A percentile compares a stretch with the other conserved stretches of the same genome.
Conservation (phyloP, 2,113 vertebrate genomes). For the Uria aalge region DNA sequence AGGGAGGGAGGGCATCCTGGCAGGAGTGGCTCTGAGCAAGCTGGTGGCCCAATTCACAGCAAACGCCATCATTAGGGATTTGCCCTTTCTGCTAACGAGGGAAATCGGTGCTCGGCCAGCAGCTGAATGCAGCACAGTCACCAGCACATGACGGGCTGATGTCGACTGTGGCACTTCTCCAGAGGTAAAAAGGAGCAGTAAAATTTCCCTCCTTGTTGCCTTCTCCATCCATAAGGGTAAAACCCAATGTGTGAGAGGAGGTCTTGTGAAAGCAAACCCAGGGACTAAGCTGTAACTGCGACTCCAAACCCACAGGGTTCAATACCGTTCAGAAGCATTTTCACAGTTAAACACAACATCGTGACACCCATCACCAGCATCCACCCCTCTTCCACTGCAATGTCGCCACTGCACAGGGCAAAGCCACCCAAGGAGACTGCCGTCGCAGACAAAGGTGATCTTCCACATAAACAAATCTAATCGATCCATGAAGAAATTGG, state of each 20-base stretch:
- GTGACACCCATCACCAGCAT: background rate
- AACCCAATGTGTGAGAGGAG: background rate
- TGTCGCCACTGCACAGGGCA: background rate
- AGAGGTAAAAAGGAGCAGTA: background rate
- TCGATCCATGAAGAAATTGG: background rate
- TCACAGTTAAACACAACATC: background rate
- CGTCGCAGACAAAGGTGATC: accelerated
- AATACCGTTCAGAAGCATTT: background rate
- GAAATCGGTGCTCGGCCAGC: background rate
- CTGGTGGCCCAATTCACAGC: background rate
- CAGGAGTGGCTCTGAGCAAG: background rate
- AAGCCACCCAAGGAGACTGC: background rate
- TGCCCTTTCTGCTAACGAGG: background rate
- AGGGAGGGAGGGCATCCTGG: background rate
- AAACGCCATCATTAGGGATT: background rate
- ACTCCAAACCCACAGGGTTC: background rate
- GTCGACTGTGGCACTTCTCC: background rate
- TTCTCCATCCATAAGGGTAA: background rate
- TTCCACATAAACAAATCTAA: background rate
- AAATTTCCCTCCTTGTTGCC: background rate
- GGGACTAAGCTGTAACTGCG: background rate
- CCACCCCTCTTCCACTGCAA: background rate
- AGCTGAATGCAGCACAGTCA: background rate
- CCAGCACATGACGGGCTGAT: background rate
- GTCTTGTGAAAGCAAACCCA: background rate